These are phyloP conservation scores for Diorhabda elongata DNA, from an alignment of 1,140 invertebrate genomes.

Conservation along the genomic window DNA sequence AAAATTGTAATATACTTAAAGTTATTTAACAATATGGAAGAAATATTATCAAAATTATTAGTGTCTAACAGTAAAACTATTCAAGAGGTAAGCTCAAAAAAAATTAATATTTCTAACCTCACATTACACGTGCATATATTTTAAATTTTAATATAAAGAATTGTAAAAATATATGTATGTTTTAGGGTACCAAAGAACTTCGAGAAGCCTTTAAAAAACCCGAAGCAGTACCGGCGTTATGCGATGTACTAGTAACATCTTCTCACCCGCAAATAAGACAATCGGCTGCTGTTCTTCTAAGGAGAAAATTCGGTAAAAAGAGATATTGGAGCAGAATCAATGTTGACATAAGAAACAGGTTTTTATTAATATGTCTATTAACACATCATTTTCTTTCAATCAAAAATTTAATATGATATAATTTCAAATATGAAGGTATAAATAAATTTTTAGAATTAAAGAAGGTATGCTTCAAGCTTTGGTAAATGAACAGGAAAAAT, in stretches of 20 bases:
- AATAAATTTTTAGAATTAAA: slow-evolving; percentile 54
- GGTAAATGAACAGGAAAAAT: slow-evolving; percentile 57
- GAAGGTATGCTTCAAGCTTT: slow-evolving; percentile 55
- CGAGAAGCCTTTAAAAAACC: slow-evolving; percentile 61
- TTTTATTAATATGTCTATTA: slow-evolving; percentile 22
- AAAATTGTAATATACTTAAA: background rate
- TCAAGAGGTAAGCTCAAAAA: slow-evolving; percentile 50
- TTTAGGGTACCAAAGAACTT: slow-evolving; percentile 61
- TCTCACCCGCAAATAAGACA: slow-evolving; percentile 61
- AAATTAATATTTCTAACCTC: slow-evolving; percentile 34
- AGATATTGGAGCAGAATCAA: slow-evolving; percentile 60
- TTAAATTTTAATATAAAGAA: slow-evolving; percentile 15
- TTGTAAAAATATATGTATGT: slow-evolving; percentile 16
- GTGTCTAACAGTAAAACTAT: slow-evolving; percentile 53
- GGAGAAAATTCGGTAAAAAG: slow-evolving; percentile 57
- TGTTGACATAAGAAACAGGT: slow-evolving; percentile 51
- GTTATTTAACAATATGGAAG: slow-evolving; percentile 47
- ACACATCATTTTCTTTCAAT: too few relatives aligned
- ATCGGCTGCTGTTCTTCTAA: slow-evolving; percentile 62
- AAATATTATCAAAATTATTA: slow-evolving; percentile 51
- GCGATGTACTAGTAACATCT: slow-evolving; percentile 54
- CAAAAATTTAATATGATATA: background rate
- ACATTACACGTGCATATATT: slow-evolving; percentile 36
- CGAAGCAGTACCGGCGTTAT: slow-evolving; percentile 55
- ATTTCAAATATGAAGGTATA: background rate